Percentiles rank a stretch among this genome's conserved stretches.
Evolutionary conservation across 2,797 vertebrate species (phyloP).

Genomic region (Sciurus carolinensis): DNA sequence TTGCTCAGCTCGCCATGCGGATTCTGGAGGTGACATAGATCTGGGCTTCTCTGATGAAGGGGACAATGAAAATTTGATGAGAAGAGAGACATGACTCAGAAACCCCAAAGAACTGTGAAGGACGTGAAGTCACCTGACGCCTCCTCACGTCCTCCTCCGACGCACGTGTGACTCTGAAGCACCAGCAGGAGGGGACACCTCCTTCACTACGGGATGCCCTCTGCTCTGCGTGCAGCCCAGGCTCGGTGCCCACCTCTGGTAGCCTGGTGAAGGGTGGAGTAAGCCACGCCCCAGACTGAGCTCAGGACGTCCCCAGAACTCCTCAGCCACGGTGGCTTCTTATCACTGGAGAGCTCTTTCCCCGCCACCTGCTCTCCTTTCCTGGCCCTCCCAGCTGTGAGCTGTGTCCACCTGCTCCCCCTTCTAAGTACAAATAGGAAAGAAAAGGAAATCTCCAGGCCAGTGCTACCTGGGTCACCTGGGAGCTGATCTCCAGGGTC

Average conservation of each 20-base stretch:
- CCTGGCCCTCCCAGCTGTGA: no score
- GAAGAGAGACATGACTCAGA: not conserved
- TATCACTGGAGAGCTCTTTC: rapidly evolving
- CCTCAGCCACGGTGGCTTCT: not conserved
- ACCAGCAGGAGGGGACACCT: no score
- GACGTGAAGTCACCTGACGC: rapidly evolving
- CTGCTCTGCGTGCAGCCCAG: not conserved
- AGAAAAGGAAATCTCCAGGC: not conserved
- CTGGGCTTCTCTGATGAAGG: not conserved
- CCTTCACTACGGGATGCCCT: no score
- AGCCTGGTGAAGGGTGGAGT: no score
- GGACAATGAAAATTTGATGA: not conserved
- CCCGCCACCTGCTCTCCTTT: not conserved
- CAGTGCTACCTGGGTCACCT: not conserved
- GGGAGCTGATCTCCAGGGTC: not conserved
- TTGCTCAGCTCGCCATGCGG: not conserved
- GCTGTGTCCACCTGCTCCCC: not conserved
- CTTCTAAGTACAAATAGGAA: not conserved
- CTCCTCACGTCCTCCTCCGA: no score
- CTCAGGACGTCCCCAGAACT: not conserved
- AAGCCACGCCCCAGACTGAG: not conserved
- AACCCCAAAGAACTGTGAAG: rapidly evolving
- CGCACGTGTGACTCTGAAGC: rapidly evolving
- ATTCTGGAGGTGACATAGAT: not conserved
- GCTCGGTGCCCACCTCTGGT: not conserved